Evolutionary conservation across 1,140 invertebrate species (phyloP), one percentile per base, ranked within the genome.

Genomic region (Melanaphis sacchari): DNA sequence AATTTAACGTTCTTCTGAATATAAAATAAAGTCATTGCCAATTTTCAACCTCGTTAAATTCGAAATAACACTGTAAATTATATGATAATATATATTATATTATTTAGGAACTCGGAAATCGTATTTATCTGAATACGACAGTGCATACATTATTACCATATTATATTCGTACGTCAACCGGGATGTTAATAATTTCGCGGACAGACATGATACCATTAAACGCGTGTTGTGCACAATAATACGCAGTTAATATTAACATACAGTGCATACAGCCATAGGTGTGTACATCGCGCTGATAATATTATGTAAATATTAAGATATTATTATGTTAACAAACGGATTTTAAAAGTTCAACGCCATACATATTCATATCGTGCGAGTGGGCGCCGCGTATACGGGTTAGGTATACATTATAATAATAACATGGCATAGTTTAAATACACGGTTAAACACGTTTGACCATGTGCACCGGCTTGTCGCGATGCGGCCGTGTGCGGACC

Each of bases 21-120:
- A 54, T 54, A 52, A 54, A 89, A 89, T 89, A 54, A 89, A 54
- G 46, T 89, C 88, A 40, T 36, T 89, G 87, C 85, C 85, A n/a
- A 87, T 85, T 43, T 41, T 85, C 24, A 15, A 43, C 84, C 24
- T 43, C 84, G 85, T 49, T 49, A 88, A 88, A 49, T 88, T 49
- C n/a, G 43, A 88, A 38, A 49, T 85, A 85, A 41, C 40, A 41
- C 31, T 43, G 84, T 85, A 85, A 85, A 85, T 41, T 41, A 84
- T 84, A 84, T 26, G 38, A 40, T 41, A 40, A 40, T 40, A 84
- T 84, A 82, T 38, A 7, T 49, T 0, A n/a, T n/a, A n/a, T n/a
- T 49, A 49, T 49, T 41, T 41, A 84, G 38, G 22, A 41, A 9
- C 22, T 84, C 7, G 24, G 38, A 40, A 40, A 76, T 76, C 59